These are phyloP conservation scores for Volucella zonaria DNA, from an alignment of 2,888 invertebrate genomes.

Conservation along the genomic window DNA sequence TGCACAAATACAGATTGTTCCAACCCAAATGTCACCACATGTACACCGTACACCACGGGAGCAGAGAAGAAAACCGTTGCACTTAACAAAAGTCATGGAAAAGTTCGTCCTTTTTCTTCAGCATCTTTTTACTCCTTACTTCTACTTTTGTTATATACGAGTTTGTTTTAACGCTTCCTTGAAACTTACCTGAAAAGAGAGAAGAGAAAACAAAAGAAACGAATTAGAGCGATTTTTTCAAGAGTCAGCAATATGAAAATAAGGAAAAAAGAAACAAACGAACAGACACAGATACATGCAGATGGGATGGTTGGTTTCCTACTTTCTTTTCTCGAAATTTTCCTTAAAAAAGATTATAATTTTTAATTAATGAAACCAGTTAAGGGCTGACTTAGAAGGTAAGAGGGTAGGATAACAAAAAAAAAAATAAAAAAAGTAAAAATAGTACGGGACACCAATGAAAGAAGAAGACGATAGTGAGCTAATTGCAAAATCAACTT, in stretches of 20 bases:
- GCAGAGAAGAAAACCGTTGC: slow-evolving; percentile 5
- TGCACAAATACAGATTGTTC: neutral
- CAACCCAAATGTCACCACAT: neutral
- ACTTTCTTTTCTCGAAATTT: neutral
- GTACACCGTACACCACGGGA: too few species aligned
- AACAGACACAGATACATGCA: neutral
- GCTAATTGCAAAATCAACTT: slow-evolving; percentile 65
- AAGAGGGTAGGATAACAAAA: neutral
- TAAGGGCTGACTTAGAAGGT: slow-evolving; percentile 5
- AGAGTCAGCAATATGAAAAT: neutral
- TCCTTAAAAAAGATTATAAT: slow-evolving; percentile 58
- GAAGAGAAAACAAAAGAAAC: slow-evolving; percentile 13
- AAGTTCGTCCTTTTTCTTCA: slow-evolving; percentile 33
- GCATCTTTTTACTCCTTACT: neutral
- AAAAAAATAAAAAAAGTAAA: neutral
- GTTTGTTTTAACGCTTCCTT: neutral
- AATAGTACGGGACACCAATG: neutral
- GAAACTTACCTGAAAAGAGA: slow-evolving; percentile 68
- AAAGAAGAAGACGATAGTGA: slow-evolving; percentile 40
- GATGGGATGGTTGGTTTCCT: neutral
- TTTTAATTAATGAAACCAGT: slow-evolving; percentile 70
- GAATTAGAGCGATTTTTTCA: slow-evolving; percentile 39
- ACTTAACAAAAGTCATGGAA: slow-evolving; percentile 36
- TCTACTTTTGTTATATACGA: slow-evolving; percentile 5
- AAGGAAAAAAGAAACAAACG: neutral